These are phyloP conservation scores for Acrobasis suavella DNA, from an alignment of 2,888 invertebrate genomes.

Conservation along the genomic window DNA sequence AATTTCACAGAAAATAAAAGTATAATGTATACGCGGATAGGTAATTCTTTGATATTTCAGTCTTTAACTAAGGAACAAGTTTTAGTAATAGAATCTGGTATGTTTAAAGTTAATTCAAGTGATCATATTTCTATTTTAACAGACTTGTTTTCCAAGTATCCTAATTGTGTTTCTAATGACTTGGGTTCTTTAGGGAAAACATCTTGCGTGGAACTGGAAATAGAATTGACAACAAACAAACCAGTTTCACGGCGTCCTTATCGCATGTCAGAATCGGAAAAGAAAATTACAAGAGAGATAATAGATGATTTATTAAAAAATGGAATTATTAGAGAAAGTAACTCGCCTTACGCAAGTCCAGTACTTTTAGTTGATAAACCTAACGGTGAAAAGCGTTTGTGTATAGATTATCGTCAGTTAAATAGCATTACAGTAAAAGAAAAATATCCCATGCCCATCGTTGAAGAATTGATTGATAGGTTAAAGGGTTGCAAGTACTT, in stretches of 20 bases:
- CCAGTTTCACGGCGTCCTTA: slow-evolving; percentile 32
- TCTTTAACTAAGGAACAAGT: slow-evolving; percentile 1
- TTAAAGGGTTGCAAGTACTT: slow-evolving; percentile 32
- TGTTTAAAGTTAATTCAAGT: slow-evolving; percentile 12
- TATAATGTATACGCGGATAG: slow-evolving; percentile 32
- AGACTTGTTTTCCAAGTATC: not conserved
- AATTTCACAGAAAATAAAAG: slow-evolving; percentile 33
- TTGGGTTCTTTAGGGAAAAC: slow-evolving; percentile 30
- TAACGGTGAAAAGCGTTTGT: slow-evolving; percentile 25
- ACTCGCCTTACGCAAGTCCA: slow-evolving; percentile 24
- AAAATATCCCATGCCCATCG: slow-evolving; percentile 46
- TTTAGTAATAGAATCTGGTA: not conserved
- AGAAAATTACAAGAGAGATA: slow-evolving; percentile 21
- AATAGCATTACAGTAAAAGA: slow-evolving; percentile 27
- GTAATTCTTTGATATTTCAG: slow-evolving; percentile 26
- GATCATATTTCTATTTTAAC: not conserved
- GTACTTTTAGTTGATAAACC: slow-evolving; percentile 24
- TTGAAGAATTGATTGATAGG: slow-evolving; percentile 47
- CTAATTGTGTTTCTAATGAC: slow-evolving; percentile 21
- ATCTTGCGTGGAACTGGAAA: slow-evolving; percentile 24
- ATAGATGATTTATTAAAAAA: slow-evolving; percentile 26
- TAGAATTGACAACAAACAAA: slow-evolving; percentile 27
- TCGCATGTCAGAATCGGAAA: slow-evolving; percentile 30
- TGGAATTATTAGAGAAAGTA: slow-evolving; percentile 26
- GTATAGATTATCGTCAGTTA: slow-evolving; percentile 26